These are phyloP conservation scores for Craniophora ligustri DNA, from an alignment of 2,888 invertebrate species.

Conservation along the genomic window DNA sequence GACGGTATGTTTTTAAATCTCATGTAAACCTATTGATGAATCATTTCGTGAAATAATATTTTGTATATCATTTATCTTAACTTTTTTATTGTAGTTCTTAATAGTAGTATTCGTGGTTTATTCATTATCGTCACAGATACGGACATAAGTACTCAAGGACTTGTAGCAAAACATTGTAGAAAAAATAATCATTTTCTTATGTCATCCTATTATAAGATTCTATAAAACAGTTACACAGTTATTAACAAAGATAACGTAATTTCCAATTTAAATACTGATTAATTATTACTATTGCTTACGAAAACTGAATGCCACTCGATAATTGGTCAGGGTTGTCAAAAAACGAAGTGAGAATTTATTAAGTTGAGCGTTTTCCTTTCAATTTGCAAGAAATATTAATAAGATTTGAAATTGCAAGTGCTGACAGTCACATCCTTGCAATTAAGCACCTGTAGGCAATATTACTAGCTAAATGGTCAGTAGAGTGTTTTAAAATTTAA, in stretches of 20 bases:
- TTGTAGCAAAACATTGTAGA: constrained; percentile 34
- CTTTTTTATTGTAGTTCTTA: too few species aligned
- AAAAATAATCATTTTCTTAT: constrained; percentile 28
- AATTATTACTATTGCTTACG: constrained; percentile 5
- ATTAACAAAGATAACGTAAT: constrained; percentile 9
- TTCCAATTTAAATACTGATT: constrained; percentile 21
- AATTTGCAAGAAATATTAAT: too few species aligned
- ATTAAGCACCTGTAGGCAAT: constrained; percentile 21
- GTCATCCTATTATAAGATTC: constrained; percentile 12
- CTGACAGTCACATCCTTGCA: constrained; percentile 22
- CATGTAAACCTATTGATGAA: too few species aligned
- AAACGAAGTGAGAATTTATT: neutral
- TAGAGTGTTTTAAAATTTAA: constrained; percentile 23
- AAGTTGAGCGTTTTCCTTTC: too few species aligned
- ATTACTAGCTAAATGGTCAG: constrained; percentile 10
- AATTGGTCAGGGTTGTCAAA: constrained; percentile 31
- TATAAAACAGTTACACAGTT: constrained; percentile 6
- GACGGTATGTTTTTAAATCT: too few species aligned
- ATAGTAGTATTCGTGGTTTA: constrained; percentile 1
- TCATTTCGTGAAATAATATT: too few species aligned
- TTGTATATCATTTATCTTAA: too few species aligned
- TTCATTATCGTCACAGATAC: constrained; percentile 15
- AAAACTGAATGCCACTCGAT: constrained; percentile 23
- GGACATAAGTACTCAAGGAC: constrained; percentile 43
- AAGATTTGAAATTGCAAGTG: constrained; percentile 2